Evolutionary conservation across 2,797 vertebrate genomes (phyloP).

Genomic region (Brachyrhaphis roseni): DNA sequence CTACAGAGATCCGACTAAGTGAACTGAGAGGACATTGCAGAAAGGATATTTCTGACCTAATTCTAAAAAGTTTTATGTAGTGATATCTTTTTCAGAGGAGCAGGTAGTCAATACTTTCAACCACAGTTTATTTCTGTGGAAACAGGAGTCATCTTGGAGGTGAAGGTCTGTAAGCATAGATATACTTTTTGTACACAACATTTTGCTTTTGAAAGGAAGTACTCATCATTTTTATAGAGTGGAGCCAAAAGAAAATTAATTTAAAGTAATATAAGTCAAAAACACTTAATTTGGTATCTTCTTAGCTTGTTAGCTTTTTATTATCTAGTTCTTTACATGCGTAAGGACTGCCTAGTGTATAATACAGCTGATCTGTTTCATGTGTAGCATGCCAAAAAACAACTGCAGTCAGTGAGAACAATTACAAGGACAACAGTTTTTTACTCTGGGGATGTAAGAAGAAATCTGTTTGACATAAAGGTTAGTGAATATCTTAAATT

Average conservation of each 20-base stretch:
- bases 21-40: slow-evolving; percentile 19
- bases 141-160: slow-evolving; percentile 34
- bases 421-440: neutral
- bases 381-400: neutral
- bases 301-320: neutral
- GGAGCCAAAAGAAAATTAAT: neutral
- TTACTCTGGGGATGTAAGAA: neutral
- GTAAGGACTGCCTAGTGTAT: neutral
- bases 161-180: slow-evolving; percentile 37
- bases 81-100: neutral
- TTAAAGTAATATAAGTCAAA: neutral
- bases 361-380: neutral
- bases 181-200: slow-evolving; percentile 38
- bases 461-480: neutral
- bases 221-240: slow-evolving; percentile 20
- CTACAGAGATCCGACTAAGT: slow-evolving; percentile 10
- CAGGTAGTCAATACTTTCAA: slow-evolving; percentile 12
- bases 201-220: slow-evolving; percentile 45
- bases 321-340: neutral
- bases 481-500: neutral
- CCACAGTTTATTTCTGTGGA: slow-evolving; percentile 12
- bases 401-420: neutral
- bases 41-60: slow-evolving; percentile 30
- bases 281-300: neutral
- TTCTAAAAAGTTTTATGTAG: slow-evolving; percentile 3